These are phyloP conservation scores for Cistogaster globosa DNA, from an alignment of 2,888 invertebrate genomes.

Conservation along the genomic window DNA sequence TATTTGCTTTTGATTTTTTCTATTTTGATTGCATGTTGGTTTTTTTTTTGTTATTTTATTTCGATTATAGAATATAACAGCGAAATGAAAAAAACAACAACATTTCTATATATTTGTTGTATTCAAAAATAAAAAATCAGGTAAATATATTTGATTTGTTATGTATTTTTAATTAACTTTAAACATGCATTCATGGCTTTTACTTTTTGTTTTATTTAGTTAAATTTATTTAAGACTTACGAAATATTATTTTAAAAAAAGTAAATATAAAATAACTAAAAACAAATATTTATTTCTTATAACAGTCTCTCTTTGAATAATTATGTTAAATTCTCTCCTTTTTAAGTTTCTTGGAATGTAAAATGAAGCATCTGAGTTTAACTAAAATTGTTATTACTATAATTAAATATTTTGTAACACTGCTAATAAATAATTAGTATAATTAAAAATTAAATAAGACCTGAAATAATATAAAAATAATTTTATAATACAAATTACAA, in stretches of 20 bases:
- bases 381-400: constrained; percentile 10
- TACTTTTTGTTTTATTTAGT: constrained; percentile 25
- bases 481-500: no score
- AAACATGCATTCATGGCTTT: constrained; percentile 52
- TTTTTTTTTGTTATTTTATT: constrained; percentile 19
- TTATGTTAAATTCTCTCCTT: constrained; percentile 29
- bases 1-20: constrained; percentile 1
- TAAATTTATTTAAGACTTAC: constrained; percentile 20
- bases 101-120: no score
- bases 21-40: constrained; percentile 30
- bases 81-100: neutral
- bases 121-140: neutral
- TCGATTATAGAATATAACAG: constrained; percentile 26
- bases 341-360: neutral
- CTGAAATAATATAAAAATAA: neutral
- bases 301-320: neutral
- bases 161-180: constrained; percentile 61
- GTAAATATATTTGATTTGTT: constrained; percentile 54
- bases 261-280: no score
- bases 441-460: constrained; percentile 34
- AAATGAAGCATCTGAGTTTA: neutral
- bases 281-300: neutral
- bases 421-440: constrained; percentile 15
- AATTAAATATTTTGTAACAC: constrained; percentile 39
- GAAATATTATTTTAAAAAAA: neutral